Evolutionary conservation across 2,797 vertebrate species (phyloP).

Genomic region (Paramormyrops hopkinsi): DNA sequence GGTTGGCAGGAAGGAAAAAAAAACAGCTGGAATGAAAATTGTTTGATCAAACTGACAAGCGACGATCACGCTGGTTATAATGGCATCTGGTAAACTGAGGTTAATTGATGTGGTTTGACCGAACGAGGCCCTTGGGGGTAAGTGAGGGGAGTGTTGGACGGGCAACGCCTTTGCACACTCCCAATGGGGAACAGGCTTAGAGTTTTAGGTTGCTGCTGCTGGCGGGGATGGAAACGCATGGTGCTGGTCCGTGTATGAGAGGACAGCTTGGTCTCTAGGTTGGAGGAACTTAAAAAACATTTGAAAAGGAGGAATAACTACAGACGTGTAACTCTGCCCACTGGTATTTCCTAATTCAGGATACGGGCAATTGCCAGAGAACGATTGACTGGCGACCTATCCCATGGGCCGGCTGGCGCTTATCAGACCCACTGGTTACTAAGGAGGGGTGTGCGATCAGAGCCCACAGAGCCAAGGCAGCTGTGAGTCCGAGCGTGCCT

Average conservation of each 20-base stretch:
- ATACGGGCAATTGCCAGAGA: neutral
- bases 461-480: neutral
- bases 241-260: neutral
- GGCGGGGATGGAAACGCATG: neutral
- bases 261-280: neutral
- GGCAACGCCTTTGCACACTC: neutral
- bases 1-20: neutral
- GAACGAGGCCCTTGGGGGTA: constrained; percentile 48
- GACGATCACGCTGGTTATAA: constrained; percentile 38
- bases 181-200: neutral
- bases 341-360: neutral
- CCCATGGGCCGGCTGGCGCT: neutral
- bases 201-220: neutral
- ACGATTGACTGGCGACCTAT: neutral
- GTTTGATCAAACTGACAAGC: constrained; percentile 27
- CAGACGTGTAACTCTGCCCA: neutral
- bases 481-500: neutral
- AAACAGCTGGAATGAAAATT: neutral
- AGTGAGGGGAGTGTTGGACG: neutral
- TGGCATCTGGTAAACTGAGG: constrained; percentile 36
- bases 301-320: neutral
- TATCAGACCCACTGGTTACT: neutral
- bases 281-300: neutral
- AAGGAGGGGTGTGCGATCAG: neutral
- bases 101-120: constrained; percentile 46